Evolutionary conservation across 2,888 invertebrate species (phyloP).

Genomic region (Pardosa pseudoannulata): DNA sequence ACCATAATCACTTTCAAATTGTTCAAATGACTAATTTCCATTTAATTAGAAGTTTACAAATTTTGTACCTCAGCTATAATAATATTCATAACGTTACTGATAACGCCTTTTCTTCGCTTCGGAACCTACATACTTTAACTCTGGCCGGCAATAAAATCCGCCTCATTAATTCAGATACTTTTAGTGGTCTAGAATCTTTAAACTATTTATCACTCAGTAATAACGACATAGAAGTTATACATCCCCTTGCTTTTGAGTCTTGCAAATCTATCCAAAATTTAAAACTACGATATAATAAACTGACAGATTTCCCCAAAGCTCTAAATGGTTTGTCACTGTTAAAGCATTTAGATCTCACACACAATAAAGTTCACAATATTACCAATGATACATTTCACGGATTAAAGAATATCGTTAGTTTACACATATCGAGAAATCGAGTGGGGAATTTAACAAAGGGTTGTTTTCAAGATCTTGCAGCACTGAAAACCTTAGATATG

Average conservation of each 20-base stretch:
- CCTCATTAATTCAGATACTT: conserved; percentile 88
- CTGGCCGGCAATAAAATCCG: conserved; percentile 91
- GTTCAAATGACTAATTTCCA: conserved; percentile 89
- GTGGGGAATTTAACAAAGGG: conserved; percentile 88
- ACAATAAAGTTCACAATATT: conserved; percentile 89
- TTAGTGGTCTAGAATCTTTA: conserved; percentile 91
- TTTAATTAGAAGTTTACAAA: conserved; percentile 90
- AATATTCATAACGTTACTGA: conserved; percentile 89
- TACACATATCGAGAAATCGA: conserved; percentile 92
- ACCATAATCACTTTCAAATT: conserved; percentile 88
- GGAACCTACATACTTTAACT: conserved; percentile 91
- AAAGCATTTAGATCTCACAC: conserved; percentile 92
- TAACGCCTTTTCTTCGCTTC: conserved; percentile 92
- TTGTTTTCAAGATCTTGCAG: conserved; percentile 86
- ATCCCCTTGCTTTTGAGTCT: conserved; percentile 91
- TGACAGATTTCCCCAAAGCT: conserved; percentile 88
- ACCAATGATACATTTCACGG: conserved; percentile 90
- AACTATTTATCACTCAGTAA: conserved; percentile 90
- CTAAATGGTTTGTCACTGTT: conserved; percentile 90
- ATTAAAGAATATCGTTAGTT: conserved; percentile 89
- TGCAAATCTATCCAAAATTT: conserved; percentile 92
- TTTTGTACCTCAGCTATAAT: conserved; percentile 90
- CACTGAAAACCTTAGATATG: conserved; percentile 86
- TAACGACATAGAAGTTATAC: conserved; percentile 88
- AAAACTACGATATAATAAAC: conserved; percentile 90